Evolutionary conservation across 1,140 invertebrate genomes (phyloP).

Genomic region (Cepaea nemoralis): DNA sequence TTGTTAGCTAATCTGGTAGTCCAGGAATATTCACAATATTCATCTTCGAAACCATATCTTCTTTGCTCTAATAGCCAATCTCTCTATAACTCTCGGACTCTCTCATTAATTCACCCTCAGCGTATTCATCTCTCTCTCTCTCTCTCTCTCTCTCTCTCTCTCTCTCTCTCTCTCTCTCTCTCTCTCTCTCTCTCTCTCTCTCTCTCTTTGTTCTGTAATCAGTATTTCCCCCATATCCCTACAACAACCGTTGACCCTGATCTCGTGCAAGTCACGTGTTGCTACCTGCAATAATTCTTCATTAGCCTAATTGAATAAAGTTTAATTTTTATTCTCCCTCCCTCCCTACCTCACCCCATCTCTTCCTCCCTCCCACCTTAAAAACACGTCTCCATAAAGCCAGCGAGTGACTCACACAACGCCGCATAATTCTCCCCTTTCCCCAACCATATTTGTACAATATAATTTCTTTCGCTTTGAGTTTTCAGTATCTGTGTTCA

Average conservation of each 20-base stretch:
- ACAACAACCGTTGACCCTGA: not conserved
- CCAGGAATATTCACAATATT: too few relatives aligned
- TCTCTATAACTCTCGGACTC: too few relatives aligned
- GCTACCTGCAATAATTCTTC: constrained; percentile 25
- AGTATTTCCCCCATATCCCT: not conserved
- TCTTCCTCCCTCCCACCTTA: not conserved
- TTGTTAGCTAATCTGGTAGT: too few relatives aligned
- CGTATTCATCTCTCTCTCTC: not conserved
- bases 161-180: not conserved
- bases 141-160: not conserved
- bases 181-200: not conserved
- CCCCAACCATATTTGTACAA: not conserved
- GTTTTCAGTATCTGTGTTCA: not conserved
- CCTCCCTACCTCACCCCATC: not conserved
- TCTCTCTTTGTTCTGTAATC: not conserved
- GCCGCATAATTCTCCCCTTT: not conserved
- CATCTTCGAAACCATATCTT: too few relatives aligned
- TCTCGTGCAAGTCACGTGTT: not conserved
- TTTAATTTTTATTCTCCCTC: not conserved
- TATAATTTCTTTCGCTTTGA: not conserved
- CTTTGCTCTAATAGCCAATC: too few relatives aligned
- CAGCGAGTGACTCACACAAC: not conserved
- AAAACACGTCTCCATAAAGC: not conserved
- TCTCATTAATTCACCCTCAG: too few relatives aligned
- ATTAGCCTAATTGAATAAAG: constrained; percentile 21